Conservation (phyloP, 1,140 invertebrate genomes). For the Cephus cinctus region DNA sequence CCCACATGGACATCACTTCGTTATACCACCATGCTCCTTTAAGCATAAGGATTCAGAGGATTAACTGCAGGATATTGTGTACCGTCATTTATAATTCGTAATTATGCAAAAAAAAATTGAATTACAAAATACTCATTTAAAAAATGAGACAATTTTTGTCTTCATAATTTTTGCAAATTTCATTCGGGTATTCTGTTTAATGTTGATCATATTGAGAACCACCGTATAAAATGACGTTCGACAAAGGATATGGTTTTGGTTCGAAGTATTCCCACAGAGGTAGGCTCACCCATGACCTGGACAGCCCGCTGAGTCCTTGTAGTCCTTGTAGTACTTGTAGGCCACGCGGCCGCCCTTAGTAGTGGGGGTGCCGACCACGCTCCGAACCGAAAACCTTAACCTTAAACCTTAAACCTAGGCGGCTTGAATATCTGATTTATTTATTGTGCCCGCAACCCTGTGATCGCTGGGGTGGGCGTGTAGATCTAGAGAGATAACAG, state of each 20-base stretch:
- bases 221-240: too few species aligned
- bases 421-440: constrained; percentile 21
- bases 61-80: too few species aligned
- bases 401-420: constrained; percentile 1
- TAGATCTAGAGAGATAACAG: constrained; percentile 24
- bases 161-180: too few species aligned
- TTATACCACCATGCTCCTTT: constrained; percentile 40
- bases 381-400: constrained; percentile 1
- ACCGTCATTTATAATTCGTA: too few species aligned
- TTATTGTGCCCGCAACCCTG: constrained; percentile 19
- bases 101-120: too few species aligned
- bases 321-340: constrained; percentile 4
- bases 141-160: too few species aligned
- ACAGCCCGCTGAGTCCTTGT: constrained; percentile 24
- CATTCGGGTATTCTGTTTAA: too few species aligned
- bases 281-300: constrained; percentile 14
- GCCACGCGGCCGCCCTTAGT: background rate
- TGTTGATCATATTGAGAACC: too few species aligned
- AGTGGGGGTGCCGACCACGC: background rate
- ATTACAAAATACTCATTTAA: too few species aligned
- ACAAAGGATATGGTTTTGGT: too few species aligned
- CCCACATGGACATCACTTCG: constrained; percentile 47
- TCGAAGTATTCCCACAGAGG: too few species aligned
- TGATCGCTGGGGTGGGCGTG: constrained; percentile 16
- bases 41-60: too few species aligned